Evolutionary conservation across 2,888 invertebrate genomes (phyloP).

Genomic region (Sminthurinus aureus): DNA sequence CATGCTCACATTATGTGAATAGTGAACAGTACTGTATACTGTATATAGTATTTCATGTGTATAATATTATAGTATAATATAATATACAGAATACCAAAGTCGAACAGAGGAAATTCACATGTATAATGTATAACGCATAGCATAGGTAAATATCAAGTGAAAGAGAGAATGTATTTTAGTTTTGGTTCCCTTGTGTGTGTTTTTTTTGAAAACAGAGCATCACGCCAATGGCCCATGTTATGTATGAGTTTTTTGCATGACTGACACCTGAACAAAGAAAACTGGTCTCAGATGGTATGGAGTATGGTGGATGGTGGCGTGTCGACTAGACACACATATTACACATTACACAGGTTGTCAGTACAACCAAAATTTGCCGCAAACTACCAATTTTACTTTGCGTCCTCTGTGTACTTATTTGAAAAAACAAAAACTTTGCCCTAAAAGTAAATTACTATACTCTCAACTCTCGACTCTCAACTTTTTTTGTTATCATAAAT

Average conservation of each 20-base stretch:
- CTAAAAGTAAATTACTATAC: neutral
- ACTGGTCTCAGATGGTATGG: conserved; percentile 28
- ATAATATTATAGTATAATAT: neutral
- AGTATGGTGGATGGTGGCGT: conserved; percentile 41
- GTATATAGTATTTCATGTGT: neutral
- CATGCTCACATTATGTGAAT: too few relatives aligned
- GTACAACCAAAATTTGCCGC: conserved; percentile 5
- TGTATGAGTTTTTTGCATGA: conserved; percentile 42
- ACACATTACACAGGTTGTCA: neutral
- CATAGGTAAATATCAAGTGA: too few relatives aligned
- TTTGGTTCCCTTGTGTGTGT: neutral
- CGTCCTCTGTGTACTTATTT: neutral
- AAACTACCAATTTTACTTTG: conserved; percentile 1
- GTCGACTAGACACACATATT: conserved; percentile 12
- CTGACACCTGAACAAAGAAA: conserved; percentile 44
- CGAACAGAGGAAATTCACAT: neutral
- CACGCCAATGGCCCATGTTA: conserved; percentile 33
- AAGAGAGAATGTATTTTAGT: neutral
- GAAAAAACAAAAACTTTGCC: neutral
- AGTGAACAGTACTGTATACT: too few relatives aligned
- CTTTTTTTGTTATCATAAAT: neutral
- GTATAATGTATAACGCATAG: too few relatives aligned
- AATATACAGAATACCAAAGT: neutral
- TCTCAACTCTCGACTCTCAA: neutral
- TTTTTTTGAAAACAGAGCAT: neutral